Percentiles rank a stretch among this genome's conserved stretches.
Evolutionary conservation across 2,797 vertebrate genomes (phyloP).

Genomic region (Danio tinwini): DNA sequence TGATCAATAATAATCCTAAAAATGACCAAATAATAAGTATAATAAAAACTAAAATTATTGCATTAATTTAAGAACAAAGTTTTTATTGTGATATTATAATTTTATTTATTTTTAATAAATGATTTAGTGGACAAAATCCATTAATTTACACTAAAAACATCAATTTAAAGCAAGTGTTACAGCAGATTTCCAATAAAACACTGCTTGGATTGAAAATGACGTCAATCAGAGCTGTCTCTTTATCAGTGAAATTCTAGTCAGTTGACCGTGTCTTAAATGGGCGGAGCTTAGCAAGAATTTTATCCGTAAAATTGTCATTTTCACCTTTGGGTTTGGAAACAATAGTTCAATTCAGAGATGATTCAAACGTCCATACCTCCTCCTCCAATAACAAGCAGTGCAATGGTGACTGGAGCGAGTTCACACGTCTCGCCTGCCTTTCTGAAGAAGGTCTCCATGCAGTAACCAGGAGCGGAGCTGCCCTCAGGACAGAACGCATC

Average conservation of each 20-base stretch:
- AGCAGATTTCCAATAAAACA: background rate
- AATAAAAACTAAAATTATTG: no score
- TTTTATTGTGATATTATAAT: no score
- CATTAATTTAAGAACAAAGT: no score
- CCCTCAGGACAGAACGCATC: conserved; percentile 89
- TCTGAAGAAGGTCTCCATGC: conserved; percentile 89
- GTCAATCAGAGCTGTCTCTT: background rate
- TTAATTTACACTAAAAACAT: no score
- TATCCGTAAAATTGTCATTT: background rate
- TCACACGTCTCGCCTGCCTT: conserved; percentile 85
- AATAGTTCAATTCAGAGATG: background rate
- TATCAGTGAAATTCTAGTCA: background rate
- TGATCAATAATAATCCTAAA: no score
- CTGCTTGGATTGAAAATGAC: background rate
- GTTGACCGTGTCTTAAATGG: background rate
- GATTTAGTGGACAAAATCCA: no score
- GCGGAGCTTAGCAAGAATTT: background rate
- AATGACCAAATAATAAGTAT: no score
- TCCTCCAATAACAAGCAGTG: conserved; percentile 81
- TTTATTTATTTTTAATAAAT: no score
- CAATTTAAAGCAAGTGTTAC: no score
- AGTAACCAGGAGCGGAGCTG: conserved; percentile 82
- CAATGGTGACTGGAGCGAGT: conserved; percentile 82
- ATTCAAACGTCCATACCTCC: conserved; percentile 73
- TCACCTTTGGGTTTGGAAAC: background rate